Percentiles rank a stretch among this genome's conserved stretches.
Evolutionary conservation across 1,140 invertebrate genomes (phyloP).

Genomic region (Brachionus calyciflorus): DNA sequence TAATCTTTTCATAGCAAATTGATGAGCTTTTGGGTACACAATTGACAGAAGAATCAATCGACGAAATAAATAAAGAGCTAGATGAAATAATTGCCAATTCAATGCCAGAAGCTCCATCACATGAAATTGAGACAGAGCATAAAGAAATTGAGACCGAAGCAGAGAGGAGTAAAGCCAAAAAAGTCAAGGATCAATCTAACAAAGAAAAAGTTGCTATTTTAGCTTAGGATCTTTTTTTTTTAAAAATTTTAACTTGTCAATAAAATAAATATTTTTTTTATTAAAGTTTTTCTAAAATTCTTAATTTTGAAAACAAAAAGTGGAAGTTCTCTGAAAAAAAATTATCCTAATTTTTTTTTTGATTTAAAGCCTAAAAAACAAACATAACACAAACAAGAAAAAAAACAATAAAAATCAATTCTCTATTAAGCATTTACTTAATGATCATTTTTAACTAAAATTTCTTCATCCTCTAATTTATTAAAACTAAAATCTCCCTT

Average conservation of each 20-base stretch:
- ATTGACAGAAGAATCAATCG: conserved; percentile 18
- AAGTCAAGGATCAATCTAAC: not conserved
- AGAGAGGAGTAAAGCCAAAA: not conserved
- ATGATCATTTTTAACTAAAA: conserved; percentile 35
- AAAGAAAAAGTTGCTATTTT: not conserved
- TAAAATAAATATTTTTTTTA: no score
- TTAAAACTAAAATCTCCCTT: conserved; percentile 36
- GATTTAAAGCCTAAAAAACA: no score
- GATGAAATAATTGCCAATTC: conserved; percentile 7
- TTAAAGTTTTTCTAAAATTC: not conserved
- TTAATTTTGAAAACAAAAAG: not conserved
- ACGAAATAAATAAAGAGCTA: conserved; percentile 41
- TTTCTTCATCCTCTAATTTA: conserved; percentile 33
- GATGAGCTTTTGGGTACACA: conserved; percentile 22
- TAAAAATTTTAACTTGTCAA: conserved; percentile 2
- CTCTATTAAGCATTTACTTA: not conserved
- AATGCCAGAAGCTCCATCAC: conserved; percentile 23
- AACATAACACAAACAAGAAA: not conserved
- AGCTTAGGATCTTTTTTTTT: not conserved
- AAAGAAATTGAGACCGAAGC: not conserved
- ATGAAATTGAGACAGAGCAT: not conserved
- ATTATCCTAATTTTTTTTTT: no score
- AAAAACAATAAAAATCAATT: not conserved
- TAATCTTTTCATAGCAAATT: conserved; percentile 10
- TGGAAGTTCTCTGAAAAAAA: no score